Evolutionary conservation across 2,888 invertebrate genomes (phyloP).

Genomic region (Hydriomena furcata): DNA sequence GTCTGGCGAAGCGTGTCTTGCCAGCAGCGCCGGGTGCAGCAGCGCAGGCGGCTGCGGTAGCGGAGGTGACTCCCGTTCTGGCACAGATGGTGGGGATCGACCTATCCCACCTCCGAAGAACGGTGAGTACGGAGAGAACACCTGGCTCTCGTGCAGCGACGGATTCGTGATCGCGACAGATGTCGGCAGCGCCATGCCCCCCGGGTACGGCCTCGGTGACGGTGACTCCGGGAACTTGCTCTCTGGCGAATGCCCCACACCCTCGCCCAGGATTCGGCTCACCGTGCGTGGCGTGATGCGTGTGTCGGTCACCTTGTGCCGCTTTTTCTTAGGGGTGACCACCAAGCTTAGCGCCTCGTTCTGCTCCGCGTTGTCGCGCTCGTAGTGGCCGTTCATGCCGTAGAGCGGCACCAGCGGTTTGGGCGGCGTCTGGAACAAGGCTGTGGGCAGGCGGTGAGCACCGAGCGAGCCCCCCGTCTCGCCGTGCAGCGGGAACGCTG

Average conservation of each 20-base stretch:
- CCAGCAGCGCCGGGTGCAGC: conserved; percentile 92
- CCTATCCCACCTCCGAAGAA: conserved; percentile 87
- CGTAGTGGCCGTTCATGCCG: conserved; percentile 85
- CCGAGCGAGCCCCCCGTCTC: conserved; percentile 80
- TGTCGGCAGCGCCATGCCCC: conserved; percentile 95
- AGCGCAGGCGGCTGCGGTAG: conserved; percentile 93
- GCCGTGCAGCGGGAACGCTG: conserved; percentile 88
- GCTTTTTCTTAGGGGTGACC: conserved; percentile 97
- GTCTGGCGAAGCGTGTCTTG: conserved; percentile 92
- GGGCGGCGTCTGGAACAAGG: conserved; percentile 93
- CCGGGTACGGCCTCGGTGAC: conserved; percentile 89
- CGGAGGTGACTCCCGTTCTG: conserved; percentile 92
- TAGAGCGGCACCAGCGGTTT: conserved; percentile 88
- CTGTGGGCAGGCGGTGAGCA: conserved; percentile 85
- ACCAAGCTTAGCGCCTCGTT: conserved; percentile 97
- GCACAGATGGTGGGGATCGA: conserved; percentile 85
- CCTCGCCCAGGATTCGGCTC: conserved; percentile 92
- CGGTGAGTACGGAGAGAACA: conserved; percentile 95
- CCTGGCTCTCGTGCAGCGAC: conserved; percentile 96
- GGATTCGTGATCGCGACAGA: conserved; percentile 98
- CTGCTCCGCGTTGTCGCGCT: conserved; percentile 92
- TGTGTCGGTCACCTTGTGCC: conserved; percentile 98
- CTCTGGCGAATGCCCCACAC: conserved; percentile 87
- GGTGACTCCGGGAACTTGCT: conserved; percentile 86
- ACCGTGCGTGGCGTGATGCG: conserved; percentile 95